phyloP scores from a whole-genome alignment of 2,888 invertebrate species.

The Drepanosiphum platanoidis region DNA sequence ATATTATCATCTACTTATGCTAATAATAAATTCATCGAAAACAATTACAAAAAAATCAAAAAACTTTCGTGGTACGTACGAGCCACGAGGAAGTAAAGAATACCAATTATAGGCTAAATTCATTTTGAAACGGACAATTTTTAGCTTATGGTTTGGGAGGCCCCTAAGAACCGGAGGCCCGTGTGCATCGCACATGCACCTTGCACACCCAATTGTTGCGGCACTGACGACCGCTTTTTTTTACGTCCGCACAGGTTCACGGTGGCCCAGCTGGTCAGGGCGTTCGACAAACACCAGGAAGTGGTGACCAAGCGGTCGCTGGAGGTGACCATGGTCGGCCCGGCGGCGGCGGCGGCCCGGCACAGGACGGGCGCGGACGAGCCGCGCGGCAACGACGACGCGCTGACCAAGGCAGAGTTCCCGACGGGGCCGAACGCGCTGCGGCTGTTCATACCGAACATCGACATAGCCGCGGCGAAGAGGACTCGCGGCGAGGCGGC shows the following conservation, averaged over 20 bases:
- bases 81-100: no score
- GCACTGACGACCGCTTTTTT: no score
- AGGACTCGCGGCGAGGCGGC: slow-evolving; percentile 2
- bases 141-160: no score
- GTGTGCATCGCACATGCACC: no score
- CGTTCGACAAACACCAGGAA: slow-evolving; percentile 70
- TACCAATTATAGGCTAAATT: no score
- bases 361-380: background rate
- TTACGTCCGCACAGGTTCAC: slow-evolving; percentile 66
- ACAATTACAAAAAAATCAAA: no score
- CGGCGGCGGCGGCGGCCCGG: slow-evolving; percentile 24
- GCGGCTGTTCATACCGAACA: slow-evolving; percentile 69
- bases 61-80: no score
- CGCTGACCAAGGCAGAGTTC: slow-evolving; percentile 65
- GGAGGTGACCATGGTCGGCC: slow-evolving; percentile 69
- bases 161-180: no score
- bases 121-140: no score
- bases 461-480: slow-evolving; percentile 65
- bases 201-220: no score
- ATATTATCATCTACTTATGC: no score
- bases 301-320: slow-evolving; percentile 68
- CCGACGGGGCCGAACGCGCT: slow-evolving; percentile 69
- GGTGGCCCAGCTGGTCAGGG: slow-evolving; percentile 69
- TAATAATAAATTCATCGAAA: no score
- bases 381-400: background rate